Base-by-base conservation (phyloP, 2,113 vertebrate genomes). In the Sarotherodon lohbergeri region DNA sequence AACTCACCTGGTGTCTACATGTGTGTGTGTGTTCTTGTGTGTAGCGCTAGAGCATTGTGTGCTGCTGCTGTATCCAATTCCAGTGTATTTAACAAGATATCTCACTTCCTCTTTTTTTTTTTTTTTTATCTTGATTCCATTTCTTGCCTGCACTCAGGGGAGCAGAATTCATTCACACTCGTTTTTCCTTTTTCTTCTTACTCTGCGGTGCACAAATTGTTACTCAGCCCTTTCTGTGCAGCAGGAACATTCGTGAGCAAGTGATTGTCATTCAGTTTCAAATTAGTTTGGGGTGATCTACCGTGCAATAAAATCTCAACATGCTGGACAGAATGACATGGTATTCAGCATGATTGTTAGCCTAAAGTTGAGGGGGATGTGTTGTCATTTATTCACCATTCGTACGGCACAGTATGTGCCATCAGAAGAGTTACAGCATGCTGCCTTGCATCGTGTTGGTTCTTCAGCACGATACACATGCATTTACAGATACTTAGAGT, bases 11-110 rank as follows among this genome's bases (percentile, higher is more conserved):
- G n/a, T 85, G 71, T 88, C 61, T 88, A 52, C 3, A 17, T 61
- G 48, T 48, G 39, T 76, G 43, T 29, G 61, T 36, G 48, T 84
- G 27, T 71, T 46, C 19, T 22, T 14, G 66, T 55, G 39, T 19
- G 29, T 10, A 22, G n/a, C 17, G 24, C 79, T 43, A 71, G 11
- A 83, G 16, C 79, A 87, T 86, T 90, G 86, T 89, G 87, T 34
- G 54, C 24, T 48, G 90, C 89, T 48, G 39, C 81, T 93, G 94
- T 93, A 93, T 95, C 92, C 92, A 94, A 89, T 94, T 92, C 92
- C 88, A 84, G 88, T 88, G 90, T 94, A 92, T 94, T 95, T 95
- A 95, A 93, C 83, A 82, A 95, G 92, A 92, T 92, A 94, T 93
- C 92, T 92, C 90, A 85, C 29, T 66, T 52, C 55, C 29, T 52